phyloP scores from a whole-genome alignment of 2,113 vertebrate genomes.

The Hippocampus abdominalis region DNA sequence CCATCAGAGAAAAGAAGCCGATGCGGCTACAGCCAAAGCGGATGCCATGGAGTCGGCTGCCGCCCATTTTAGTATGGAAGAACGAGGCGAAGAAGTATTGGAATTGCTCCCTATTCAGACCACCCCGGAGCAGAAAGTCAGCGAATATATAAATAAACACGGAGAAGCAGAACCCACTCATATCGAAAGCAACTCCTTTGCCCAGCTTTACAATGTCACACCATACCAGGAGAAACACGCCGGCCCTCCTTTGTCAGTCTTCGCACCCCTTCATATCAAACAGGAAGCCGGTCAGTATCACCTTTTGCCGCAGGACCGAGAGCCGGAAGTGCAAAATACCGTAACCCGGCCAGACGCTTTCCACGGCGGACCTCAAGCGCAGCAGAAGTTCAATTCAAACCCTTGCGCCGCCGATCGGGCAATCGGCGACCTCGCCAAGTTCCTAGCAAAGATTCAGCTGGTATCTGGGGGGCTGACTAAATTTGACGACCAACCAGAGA shows the following conservation, averaged over 20 bases:
- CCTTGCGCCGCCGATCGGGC: not conserved
- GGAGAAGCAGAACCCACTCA: not conserved
- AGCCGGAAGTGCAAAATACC: not conserved
- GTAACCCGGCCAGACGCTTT: not conserved
- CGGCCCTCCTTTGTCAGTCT: not conserved
- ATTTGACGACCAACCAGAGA: not conserved
- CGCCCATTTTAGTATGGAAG: not conserved
- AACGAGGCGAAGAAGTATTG: not conserved
- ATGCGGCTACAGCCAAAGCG: not conserved
- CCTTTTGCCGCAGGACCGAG: not conserved
- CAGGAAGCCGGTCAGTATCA: not conserved
- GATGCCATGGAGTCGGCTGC: not conserved
- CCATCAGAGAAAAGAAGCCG: not conserved
- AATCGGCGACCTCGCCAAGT: not conserved
- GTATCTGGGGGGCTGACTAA: not conserved
- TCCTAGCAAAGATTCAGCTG: conserved; percentile 1
- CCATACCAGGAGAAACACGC: not conserved
- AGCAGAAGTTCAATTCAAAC: not conserved
- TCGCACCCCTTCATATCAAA: not conserved
- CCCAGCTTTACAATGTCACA: not conserved
- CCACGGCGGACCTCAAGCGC: not conserved
- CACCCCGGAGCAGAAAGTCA: not conserved
- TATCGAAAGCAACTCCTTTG: not conserved
- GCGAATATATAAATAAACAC: not conserved
- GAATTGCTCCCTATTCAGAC: not conserved